Percentiles rank a stretch among this genome's conserved stretches.
These are phyloP conservation scores for Rhopalosiphum maidis DNA, from an alignment of 1,140 invertebrate genomes.

Conservation along the genomic window DNA sequence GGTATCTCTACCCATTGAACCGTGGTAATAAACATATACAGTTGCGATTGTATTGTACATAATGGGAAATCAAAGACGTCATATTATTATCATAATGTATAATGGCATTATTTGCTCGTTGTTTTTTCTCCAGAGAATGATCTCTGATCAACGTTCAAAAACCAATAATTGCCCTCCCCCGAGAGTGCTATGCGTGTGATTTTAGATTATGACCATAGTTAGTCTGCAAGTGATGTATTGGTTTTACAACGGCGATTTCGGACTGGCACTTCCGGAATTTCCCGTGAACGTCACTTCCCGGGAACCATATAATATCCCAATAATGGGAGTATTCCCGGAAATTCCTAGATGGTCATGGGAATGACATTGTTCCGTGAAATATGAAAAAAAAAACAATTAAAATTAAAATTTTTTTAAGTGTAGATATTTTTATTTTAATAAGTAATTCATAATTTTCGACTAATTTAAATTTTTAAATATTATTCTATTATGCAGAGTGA, in stretches of 20 bases:
- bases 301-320: too few relatives aligned
- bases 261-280: not conserved
- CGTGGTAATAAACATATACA: constrained; percentile 23
- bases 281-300: not conserved
- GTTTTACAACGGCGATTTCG: too few relatives aligned
- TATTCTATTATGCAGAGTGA: too few relatives aligned
- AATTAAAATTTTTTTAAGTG: too few relatives aligned
- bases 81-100: not conserved
- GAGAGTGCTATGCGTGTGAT: not conserved
- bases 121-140: not conserved
- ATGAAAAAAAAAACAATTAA: too few relatives aligned
- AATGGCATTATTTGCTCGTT: not conserved
- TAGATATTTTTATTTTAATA: too few relatives aligned
- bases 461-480: too few relatives aligned
- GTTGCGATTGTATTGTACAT: constrained; percentile 5
- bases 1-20: not conserved
- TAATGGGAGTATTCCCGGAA: too few relatives aligned
- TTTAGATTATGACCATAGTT: not conserved
- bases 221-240: not conserved
- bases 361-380: too few relatives aligned
- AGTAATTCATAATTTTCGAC: too few relatives aligned
- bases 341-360: too few relatives aligned
- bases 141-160: not conserved
- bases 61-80: not conserved
- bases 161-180: not conserved